Evolutionary conservation across 2,113 vertebrate genomes (phyloP).

Genomic region (Gallinago jamesoni): DNA sequence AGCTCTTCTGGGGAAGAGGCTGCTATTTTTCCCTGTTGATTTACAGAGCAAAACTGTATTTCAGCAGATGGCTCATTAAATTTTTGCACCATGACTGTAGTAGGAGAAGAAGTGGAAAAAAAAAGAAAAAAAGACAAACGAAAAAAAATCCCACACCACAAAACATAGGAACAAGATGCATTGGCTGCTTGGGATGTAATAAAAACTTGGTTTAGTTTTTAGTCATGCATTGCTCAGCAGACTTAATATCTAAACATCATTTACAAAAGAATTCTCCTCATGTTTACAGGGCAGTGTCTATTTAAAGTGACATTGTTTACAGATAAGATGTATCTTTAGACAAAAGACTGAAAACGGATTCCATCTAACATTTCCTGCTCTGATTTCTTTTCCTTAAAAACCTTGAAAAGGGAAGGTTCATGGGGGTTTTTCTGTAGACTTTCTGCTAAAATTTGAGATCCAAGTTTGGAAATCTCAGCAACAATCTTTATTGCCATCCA

Average conservation of each 20-base stretch:
- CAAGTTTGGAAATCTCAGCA: conserved; percentile 22
- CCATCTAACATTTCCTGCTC: conserved; percentile 3
- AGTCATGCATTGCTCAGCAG: background rate
- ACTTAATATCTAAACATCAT: background rate
- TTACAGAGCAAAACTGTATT: background rate
- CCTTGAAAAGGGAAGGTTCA: background rate
- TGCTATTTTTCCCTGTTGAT: conserved; percentile 16
- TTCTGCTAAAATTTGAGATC: conserved; percentile 29
- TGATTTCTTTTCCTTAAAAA: conserved; percentile 1
- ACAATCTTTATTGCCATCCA: conserved; percentile 48
- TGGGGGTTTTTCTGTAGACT: background rate
- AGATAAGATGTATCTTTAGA: background rate
- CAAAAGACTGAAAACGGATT: background rate
- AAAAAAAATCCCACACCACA: background rate
- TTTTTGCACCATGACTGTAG: background rate
- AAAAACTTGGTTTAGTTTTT: background rate
- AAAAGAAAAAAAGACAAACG: too few species aligned
- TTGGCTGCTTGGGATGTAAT: background rate
- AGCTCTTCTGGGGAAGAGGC: background rate
- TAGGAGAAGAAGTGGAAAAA: background rate
- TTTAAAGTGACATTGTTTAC: background rate
- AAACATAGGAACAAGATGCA: background rate
- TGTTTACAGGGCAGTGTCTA: background rate
- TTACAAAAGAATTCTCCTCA: background rate
- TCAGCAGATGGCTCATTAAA: conserved; percentile 61